Percentiles rank a stretch among this genome's conserved stretches.
phyloP scores from a whole-genome alignment of 2,113 vertebrate species.

The Elanus axillaris region DNA sequence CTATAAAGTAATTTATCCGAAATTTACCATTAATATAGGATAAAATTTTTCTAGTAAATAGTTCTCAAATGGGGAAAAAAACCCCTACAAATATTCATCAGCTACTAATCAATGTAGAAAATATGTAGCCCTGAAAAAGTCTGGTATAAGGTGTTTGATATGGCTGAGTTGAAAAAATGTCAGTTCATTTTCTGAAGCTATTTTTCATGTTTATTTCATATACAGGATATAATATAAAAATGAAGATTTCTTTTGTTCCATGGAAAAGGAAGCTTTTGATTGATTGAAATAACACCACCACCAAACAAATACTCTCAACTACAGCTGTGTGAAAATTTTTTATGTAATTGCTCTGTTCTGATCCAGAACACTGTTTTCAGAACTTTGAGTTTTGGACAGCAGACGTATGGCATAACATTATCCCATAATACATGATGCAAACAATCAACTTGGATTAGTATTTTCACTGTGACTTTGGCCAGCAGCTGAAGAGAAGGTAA shows the following conservation, averaged over 20 bases:
- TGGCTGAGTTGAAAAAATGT: not conserved
- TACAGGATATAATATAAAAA: not conserved
- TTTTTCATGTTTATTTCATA: not conserved
- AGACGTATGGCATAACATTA: not conserved
- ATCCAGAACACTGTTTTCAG: not conserved
- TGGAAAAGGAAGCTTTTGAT: not conserved
- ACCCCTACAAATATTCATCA: fast-evolving
- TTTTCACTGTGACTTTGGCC: not conserved
- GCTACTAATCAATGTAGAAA: not conserved
- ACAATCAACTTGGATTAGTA: not conserved
- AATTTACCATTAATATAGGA: not conserved
- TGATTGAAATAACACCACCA: not conserved
- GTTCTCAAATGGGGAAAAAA: not conserved
- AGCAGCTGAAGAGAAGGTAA: not conserved
- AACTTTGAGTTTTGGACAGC: not conserved
- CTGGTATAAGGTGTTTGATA: not conserved
- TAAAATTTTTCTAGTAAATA: not conserved
- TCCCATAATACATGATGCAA: not conserved
- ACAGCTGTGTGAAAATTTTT: not conserved
- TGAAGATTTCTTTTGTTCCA: not conserved
- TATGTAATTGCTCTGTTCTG: not conserved
- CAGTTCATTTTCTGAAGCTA: not conserved
- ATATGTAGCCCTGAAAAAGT: not conserved
- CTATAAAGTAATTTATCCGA: not conserved
- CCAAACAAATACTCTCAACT: not conserved